Conservation (phyloP, 2,888 invertebrate species). For the Loripinus fragilis region DNA sequence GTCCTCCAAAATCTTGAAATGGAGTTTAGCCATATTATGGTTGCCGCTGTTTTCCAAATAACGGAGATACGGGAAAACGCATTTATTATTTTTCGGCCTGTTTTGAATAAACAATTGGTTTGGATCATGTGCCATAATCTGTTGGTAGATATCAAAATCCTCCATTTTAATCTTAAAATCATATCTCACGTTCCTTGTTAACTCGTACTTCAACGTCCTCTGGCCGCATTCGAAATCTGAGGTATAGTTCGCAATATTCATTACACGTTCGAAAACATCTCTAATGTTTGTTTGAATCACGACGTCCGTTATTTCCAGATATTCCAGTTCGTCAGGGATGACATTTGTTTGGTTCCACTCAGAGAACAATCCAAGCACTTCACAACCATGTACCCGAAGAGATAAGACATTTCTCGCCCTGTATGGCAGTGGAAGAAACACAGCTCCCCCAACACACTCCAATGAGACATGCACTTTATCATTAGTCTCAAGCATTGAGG, state of each 20-base stretch:
- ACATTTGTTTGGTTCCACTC: conserved; percentile 25
- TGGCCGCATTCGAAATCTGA: conserved; percentile 45
- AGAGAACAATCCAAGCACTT: conserved; percentile 41
- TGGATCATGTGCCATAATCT: conserved; percentile 24
- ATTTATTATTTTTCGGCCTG: conserved; percentile 3
- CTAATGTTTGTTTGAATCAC: conserved; percentile 23
- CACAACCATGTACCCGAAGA: conserved; percentile 37
- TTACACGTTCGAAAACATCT: conserved; percentile 24
- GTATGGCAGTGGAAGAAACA: conserved; percentile 52
- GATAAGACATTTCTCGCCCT: conserved; percentile 41
- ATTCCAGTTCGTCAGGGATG: conserved; percentile 32
- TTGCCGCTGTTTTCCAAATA: conserved; percentile 53
- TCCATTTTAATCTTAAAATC: conserved; percentile 19
- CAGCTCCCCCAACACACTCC: conserved; percentile 41
- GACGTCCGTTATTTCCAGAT: conserved; percentile 32
- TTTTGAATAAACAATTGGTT: conserved; percentile 26
- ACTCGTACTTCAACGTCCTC: conserved; percentile 10
- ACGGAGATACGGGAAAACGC: conserved; percentile 42
- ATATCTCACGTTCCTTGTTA: conserved; percentile 39
- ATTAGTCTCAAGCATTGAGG: not conserved
- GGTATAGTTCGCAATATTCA: conserved; percentile 20
- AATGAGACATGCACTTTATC: conserved; percentile 42
- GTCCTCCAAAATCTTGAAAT: conserved; percentile 49
- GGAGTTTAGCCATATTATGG: conserved; percentile 36
- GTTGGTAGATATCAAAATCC: not conserved